Base-by-base conservation (phyloP, 2,113 vertebrate species). In the Myiopsitta monachus region DNA sequence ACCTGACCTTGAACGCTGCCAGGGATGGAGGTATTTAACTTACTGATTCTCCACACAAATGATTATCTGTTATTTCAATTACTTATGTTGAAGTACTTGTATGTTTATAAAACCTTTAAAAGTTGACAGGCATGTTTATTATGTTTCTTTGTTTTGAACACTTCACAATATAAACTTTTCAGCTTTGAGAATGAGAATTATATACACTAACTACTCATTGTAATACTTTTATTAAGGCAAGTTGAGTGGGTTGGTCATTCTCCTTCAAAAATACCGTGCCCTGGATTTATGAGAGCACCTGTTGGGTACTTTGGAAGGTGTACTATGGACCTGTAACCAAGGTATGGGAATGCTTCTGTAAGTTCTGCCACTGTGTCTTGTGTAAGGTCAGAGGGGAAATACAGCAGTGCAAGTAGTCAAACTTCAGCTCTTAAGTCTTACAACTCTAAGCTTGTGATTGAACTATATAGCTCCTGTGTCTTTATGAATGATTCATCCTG, bases 381-480 rank as follows among this genome's bases (percentile, higher is more conserved):
- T 33, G 23, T 64, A 9, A 39, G 55, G 46, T 61, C 36, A 39
- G 3, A 80, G 66, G 39, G 68, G 24, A 79, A 85, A 30, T 55
- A 38, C 0, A 0, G 14, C 59, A 67, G 27, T 52, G 75, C 44
- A 47, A 10, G 10, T 28, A 31, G 26, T 46, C 0, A 0, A 43
- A 57, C 49, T 90, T 30, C 43, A 61, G 3, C 36, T 84, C 4
- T 0, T 41, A 61, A 55, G 28, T 57, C 78, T 54, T 69, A 41
- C 3, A 11, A 31, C 31, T 82, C 63, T 89, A 38, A 94, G 19
- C 41, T 89, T 81, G 47, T 91, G 62, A 49, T 46, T 92, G 55
- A 87, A 46, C 46, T 87, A 22, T 89, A 30, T 9, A 43, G 52
- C 52, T 78, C 62, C 66, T 59, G 0, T 74, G n/a, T 44, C 70